Base-by-base conservation (phyloP, 2,888 invertebrate genomes). In the Mythimna lalbum region DNA sequence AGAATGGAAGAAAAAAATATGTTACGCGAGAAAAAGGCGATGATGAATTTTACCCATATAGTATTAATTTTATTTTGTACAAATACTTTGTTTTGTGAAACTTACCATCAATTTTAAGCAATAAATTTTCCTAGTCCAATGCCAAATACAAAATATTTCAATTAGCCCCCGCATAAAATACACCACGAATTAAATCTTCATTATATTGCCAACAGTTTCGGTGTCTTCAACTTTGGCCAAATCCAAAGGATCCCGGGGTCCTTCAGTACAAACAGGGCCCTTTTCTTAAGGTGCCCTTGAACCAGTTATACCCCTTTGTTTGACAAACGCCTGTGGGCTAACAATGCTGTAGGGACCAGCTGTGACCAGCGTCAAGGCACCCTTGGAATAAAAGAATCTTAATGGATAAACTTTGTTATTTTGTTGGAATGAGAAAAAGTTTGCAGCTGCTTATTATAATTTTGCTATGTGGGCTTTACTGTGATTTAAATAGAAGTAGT, bases 301-400 rank as follows among this genome's bases (percentile, higher is more conserved):
- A 75, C 75, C 47, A 81, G 64, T 78, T 78, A 17, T 39, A 65
- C 63, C 63, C 80, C 57, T 68, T 79, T 77, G 77, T 79, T 77
- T 75, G 75, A 63, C 36, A 39, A 67, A 56, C 70, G 72, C 78
- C 79, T 62, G 10, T 50, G 31, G 76, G 60, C 56, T 57, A 63
- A 80, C 80, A 80, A 59, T 55, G 67, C 49, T 61, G 55, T 79
- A 53, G 49, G 43, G 27, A 47, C 49, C 80, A 79, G 80, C 73
- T 79, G 79, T 76, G 65, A 47, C 78, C 63, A 70, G 19, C 62
- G 63, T 69, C 69, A 73, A 64, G 67, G 68, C 61, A n/a, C n/a
- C n/a, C n/a, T 80, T 65, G 60, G 39, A 63, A 76, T 68, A 76
- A 76, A 71, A 64, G 67, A 76, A 70, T 63, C 27, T 61, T 72